Base-by-base conservation (phyloP, 2,113 vertebrate species). In the Nettapus auritus region DNA sequence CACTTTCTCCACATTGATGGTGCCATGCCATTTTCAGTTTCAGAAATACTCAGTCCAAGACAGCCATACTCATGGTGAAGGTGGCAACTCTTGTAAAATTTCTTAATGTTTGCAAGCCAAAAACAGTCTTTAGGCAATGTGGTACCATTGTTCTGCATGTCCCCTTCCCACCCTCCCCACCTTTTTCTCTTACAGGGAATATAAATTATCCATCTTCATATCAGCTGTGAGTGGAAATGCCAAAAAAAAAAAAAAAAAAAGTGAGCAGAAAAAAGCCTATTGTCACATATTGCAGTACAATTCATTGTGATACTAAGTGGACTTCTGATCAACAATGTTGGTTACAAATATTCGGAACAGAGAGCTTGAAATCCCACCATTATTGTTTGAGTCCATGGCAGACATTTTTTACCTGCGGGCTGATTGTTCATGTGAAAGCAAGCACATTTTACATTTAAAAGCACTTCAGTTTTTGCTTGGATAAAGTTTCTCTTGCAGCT, bases 361-460 rank as follows among this genome's bases (percentile, higher is more conserved):
- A 92, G 67, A 90, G 56, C 48, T 89, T 83, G 75, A 95, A 95
- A 86, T 86, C 59, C 82, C 57, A 93, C 78, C 67, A 79, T 92
- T 94, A 88, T 92, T 31, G 79, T 93, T 89, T 63, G 86, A 96
- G 85, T 93, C 62, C 5, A 3, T 64, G 60, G 86, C 50, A 90
- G 93, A 62, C 89, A 76, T 62, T 93, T 89, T 92, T 92, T 88
- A 88, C 86, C 95, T 96, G 38, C 44, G 4, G 96, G 97, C 96
- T 97, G 94, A 86, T 94, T 96, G 82, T 66, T 96, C 94, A 96
- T 96, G 94, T 97, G 96, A 96, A 96, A 96, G 78, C 42, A 48
- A 97, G 64, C 88, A 91, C 91, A 96, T 97, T 97, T 97, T 94
- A 91, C 91, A 95, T 97, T 97, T 96, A 97, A 96, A 97, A 97